Evolutionary conservation across 2,797 vertebrate species (phyloP), one percentile per base, ranked within the genome.

Genomic region (Microctenopoma stevenorrisi): DNA sequence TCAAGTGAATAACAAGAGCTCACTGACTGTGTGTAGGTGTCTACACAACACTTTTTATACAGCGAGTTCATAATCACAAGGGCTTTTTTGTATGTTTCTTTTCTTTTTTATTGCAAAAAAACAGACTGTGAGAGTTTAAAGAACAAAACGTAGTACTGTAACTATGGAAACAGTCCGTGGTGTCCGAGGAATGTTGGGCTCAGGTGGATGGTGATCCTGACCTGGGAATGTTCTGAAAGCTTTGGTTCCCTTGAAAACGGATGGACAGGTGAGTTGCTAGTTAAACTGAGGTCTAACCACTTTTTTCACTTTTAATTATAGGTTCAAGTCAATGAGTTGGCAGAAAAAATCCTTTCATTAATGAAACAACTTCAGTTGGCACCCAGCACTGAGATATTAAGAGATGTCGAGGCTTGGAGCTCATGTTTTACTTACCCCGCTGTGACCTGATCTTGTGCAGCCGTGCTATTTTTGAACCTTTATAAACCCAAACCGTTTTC

Each of bases 251-350:
- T 7, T 79, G 68, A 78, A 81, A 78, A 76, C 77, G 0, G 52
- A 78, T 61, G 40, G 65, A 72, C 74, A 86, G 91, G 90, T 92
- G 82, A 89, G 90, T 88, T 76, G 1, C 58, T 47, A 33, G 30
- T 53, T 58, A 26, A 33, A 33, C 30, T 33, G n/a, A 44, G 35
- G 18, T 30, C 26, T 46, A 2, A 14, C 3, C 35, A 26, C 35
- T 2, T 4, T 51, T 65, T 52, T 78, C 28, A 53, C 47, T 11
- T 48, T 35, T 76, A 9, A 40, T 38, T 66, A 58, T 2, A 72
- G 15, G 8, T 52, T 22, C 25, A 48, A 13, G 9, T 38, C 64
- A 38, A 30, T 56, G 13, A 42, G 22, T 30, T 16, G 8, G n/a
- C 43, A 56, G 4, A 14, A 0, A 28, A 18, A 10, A 15, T 1